phyloP scores from a whole-genome alignment of 2,113 vertebrate species.

The Aegotheles bennettii region DNA sequence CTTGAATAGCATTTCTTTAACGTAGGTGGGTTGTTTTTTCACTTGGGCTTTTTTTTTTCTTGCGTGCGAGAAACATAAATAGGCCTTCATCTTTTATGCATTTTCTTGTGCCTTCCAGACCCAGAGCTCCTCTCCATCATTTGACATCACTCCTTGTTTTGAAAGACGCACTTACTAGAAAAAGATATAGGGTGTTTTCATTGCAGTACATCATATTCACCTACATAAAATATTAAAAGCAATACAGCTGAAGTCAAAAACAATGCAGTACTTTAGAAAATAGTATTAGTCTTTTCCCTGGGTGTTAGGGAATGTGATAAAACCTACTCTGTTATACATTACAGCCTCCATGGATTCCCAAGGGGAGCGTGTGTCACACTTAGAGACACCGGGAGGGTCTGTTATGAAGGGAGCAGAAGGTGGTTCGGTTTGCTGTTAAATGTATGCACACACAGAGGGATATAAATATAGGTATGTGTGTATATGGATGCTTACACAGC shows the following conservation, averaged over 20 bases:
- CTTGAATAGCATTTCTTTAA: conserved; percentile 13
- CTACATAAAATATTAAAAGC: conserved; percentile 46
- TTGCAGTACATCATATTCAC: conserved; percentile 8
- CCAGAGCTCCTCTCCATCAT: not conserved
- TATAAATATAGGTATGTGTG: not conserved
- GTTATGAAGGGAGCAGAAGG: not conserved
- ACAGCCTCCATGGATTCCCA: not conserved
- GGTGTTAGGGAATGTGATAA: not conserved
- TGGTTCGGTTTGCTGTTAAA: not conserved
- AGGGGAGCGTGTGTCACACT: not conserved
- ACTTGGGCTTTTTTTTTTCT: not conserved
- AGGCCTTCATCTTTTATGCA: conserved; percentile 55
- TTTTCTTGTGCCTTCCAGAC: conserved; percentile 42
- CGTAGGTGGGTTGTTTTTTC: conserved; percentile 16
- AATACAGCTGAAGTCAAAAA: not conserved
- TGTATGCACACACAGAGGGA: not conserved
- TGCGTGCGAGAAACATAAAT: conserved; percentile 29
- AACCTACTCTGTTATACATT: not conserved
- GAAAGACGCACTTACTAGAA: not conserved
- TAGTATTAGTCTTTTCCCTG: not conserved
- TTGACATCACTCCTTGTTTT: conserved; percentile 13
- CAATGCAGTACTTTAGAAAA: conserved; percentile 14
- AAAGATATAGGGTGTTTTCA: conserved; percentile 24
- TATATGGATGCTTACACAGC: not conserved
- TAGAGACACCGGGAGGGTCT: not conserved